These are phyloP conservation scores for Clistopyga incitator DNA, from an alignment of 2,888 invertebrate genomes.

Conservation along the genomic window DNA sequence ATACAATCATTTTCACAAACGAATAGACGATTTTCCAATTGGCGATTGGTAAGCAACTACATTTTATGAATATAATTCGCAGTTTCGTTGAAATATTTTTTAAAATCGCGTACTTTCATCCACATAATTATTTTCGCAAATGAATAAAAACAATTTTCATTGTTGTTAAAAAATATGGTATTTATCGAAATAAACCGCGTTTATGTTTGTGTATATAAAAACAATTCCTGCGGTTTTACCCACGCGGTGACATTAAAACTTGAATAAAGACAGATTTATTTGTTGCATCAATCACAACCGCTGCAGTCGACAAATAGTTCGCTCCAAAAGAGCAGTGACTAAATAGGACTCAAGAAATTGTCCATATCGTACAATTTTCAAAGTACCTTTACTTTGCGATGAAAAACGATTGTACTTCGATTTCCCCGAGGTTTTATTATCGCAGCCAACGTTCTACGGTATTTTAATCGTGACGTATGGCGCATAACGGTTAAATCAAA, in stretches of 20 bases:
- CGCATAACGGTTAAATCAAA: conserved; percentile 65
- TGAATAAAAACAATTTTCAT: background rate
- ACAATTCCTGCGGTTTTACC: background rate
- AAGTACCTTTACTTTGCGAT: background rate
- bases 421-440: background rate
- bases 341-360: background rate
- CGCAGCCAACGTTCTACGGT: conserved; percentile 18
- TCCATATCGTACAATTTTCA: background rate
- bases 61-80: background rate
- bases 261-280: background rate
- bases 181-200: background rate
- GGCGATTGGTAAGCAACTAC: background rate
- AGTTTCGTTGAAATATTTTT: background rate
- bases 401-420: background rate
- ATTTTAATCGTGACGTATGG: conserved; percentile 24
- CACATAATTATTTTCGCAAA: background rate
- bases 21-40: background rate
- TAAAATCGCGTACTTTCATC: background rate
- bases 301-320: background rate
- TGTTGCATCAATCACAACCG: background rate
- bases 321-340: background rate
- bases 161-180: background rate
- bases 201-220: background rate
- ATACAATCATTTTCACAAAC: conserved; percentile 29
- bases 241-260: background rate